phyloP scores from a whole-genome alignment of 2,888 invertebrate species.

The Drosophila paracracens region DNA sequence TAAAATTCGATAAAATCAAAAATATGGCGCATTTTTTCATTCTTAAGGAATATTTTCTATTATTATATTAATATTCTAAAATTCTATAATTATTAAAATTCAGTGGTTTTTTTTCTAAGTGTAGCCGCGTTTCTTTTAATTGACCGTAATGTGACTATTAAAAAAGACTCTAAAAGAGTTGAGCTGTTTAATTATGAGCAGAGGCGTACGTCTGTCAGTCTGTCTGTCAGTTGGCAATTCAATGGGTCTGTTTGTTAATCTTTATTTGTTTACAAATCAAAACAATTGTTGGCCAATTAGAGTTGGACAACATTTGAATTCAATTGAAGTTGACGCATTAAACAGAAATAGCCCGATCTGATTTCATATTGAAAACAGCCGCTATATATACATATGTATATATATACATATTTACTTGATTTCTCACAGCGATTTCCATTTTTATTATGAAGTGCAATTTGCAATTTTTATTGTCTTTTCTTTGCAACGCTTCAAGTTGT shows the following conservation, averaged over 20 bases:
- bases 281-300: constrained; percentile 66
- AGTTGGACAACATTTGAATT: constrained; percentile 50
- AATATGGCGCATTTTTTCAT: too few relatives aligned
- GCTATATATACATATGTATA: background rate
- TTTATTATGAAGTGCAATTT: background rate
- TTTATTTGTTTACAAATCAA: constrained; percentile 66
- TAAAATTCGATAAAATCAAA: too few relatives aligned
- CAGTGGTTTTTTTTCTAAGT: background rate
- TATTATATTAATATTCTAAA: too few relatives aligned
- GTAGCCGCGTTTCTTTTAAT: constrained; percentile 72
- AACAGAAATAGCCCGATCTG: constrained; percentile 5
- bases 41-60: too few relatives aligned
- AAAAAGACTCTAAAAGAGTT: constrained; percentile 24
- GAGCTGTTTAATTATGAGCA: constrained; percentile 26
- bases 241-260: constrained; percentile 30
- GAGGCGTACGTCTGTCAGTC: constrained; percentile 36
- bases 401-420: background rate
- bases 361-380: background rate
- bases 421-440: background rate
- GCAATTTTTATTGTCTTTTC: constrained; percentile 41
- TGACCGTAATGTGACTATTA: constrained; percentile 57
- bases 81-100: too few relatives aligned
- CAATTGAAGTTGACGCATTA: constrained; percentile 25
- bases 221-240: constrained; percentile 25
- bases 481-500: constrained; percentile 31